Percentiles rank a stretch among this genome's conserved stretches.
Conservation (phyloP, 2,888 invertebrate species). For the Craniophora ligustri region DNA sequence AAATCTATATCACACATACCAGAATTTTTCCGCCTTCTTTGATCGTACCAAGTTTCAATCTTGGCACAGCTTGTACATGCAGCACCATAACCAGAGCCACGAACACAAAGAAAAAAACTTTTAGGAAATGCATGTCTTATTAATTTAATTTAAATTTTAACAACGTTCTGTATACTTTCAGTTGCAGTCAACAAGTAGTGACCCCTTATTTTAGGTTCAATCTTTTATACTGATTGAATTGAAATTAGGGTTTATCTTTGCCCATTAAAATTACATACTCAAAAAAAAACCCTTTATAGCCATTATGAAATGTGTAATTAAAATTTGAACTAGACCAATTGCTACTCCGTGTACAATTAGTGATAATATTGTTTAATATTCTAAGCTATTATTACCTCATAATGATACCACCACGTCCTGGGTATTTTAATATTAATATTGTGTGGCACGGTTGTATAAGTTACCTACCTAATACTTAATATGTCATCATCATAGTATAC, state of each 20-base stretch:
- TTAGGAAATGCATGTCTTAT: slow-evolving; percentile 13
- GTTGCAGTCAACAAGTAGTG: background rate
- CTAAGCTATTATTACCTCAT: no score
- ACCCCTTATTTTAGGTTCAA: background rate
- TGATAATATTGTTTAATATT: no score
- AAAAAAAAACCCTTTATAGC: background rate
- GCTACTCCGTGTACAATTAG: no score
- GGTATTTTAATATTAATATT: no score
- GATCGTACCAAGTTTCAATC: slow-evolving; percentile 2
- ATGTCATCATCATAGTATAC: no score
- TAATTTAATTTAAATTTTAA: background rate
- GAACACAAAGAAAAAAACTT: slow-evolving; percentile 6
- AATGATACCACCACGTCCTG: no score
- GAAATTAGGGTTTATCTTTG: no score
- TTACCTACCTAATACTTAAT: no score
- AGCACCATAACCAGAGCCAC: slow-evolving; percentile 15
- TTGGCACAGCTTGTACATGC: slow-evolving; percentile 9
- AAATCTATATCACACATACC: background rate
- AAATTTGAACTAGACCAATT: no score
- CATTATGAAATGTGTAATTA: background rate
- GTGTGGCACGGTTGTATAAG: no score
- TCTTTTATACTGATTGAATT: slow-evolving; percentile 1
- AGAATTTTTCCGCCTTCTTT: slow-evolving; percentile 8
- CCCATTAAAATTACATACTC: background rate
- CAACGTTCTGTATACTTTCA: background rate